Conservation (phyloP, 2,888 invertebrate genomes). For the Ophion obscuratus region DNA sequence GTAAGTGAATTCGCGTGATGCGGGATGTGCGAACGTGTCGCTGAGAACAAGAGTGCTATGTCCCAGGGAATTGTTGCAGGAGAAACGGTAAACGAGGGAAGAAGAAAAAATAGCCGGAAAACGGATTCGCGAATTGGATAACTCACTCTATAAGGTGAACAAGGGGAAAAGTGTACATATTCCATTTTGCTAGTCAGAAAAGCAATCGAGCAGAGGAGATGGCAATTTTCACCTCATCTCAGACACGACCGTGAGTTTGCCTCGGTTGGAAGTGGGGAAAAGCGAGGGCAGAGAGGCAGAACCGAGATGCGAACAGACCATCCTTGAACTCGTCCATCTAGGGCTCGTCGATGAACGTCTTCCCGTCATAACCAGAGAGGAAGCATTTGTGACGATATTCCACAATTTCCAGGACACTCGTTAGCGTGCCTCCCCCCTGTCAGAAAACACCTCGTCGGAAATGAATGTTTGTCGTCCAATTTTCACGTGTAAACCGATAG, state of each 20-base stretch:
- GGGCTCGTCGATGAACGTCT: slow-evolving; percentile 31
- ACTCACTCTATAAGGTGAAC: slow-evolving; percentile 16
- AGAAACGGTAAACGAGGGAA: slow-evolving; percentile 9
- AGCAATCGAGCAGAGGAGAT: slow-evolving; percentile 60
- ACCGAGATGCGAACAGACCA: slow-evolving; percentile 17
- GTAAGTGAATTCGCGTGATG: background rate
- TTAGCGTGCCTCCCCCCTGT: slow-evolving; percentile 1
- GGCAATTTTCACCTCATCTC: slow-evolving; percentile 64
- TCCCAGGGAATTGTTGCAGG: background rate
- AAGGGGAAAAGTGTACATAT: slow-evolving; percentile 23
- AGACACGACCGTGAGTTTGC: slow-evolving; percentile 37
- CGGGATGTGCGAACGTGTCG: background rate
- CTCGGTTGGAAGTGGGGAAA: slow-evolving; percentile 1
- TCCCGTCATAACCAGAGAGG: slow-evolving; percentile 19
- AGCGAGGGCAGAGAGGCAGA: background rate
- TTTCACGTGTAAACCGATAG: background rate
- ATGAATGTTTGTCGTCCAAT: slow-evolving; percentile 14
- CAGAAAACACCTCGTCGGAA: slow-evolving; percentile 17
- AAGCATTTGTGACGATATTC: slow-evolving; percentile 18
- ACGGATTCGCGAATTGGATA: slow-evolving; percentile 16
- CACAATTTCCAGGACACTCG: slow-evolving; percentile 44
- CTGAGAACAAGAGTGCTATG: slow-evolving; percentile 6
- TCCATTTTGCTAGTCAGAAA: slow-evolving; percentile 59
- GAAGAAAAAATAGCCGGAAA: background rate
- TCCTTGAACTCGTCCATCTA: slow-evolving; percentile 25